phyloP scores from a whole-genome alignment of 2,888 invertebrate genomes.

The Drosophila hamatofila region DNA sequence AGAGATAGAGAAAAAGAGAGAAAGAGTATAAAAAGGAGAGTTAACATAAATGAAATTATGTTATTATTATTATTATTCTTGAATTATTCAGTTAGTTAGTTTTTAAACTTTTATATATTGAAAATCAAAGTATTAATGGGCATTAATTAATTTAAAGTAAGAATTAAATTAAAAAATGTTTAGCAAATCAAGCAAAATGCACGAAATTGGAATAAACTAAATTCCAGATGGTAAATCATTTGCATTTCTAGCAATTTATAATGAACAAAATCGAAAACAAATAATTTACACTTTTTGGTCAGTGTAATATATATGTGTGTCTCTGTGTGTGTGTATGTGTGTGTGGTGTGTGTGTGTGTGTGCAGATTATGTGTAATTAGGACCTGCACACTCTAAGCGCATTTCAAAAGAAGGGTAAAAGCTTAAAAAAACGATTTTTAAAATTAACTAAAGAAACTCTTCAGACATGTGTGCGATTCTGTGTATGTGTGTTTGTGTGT shows the following conservation, averaged over 20 bases:
- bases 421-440: conserved; percentile 25
- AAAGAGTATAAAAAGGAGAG: conserved; percentile 44
- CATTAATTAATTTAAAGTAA: conserved; percentile 5
- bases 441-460: conserved; percentile 45
- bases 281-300: conserved; percentile 21
- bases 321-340: neutral
- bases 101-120: conserved; percentile 15
- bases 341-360: neutral
- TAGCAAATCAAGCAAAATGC: conserved; percentile 74
- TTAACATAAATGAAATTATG: conserved; percentile 57
- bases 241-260: conserved; percentile 12
- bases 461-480: conserved; percentile 23
- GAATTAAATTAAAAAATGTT: conserved; percentile 2
- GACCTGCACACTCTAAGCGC: conserved; percentile 37
- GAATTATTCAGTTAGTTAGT: conserved; percentile 25
- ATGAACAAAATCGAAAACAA: conserved; percentile 18
- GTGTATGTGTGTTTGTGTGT: conserved; percentile 21
- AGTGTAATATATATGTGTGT: conserved; percentile 3
- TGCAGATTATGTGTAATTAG: conserved; percentile 11
- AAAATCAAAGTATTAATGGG: conserved; percentile 33
- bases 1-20: conserved; percentile 60
- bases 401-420: conserved; percentile 35
- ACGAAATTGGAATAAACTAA: conserved; percentile 52
- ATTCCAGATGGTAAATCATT: conserved; percentile 28
- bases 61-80: conserved; percentile 15